A percentile compares a stretch with the other conserved stretches of the same genome.
phyloP scores from a whole-genome alignment of 2,888 invertebrate species.

The Phengaris arion region DNA sequence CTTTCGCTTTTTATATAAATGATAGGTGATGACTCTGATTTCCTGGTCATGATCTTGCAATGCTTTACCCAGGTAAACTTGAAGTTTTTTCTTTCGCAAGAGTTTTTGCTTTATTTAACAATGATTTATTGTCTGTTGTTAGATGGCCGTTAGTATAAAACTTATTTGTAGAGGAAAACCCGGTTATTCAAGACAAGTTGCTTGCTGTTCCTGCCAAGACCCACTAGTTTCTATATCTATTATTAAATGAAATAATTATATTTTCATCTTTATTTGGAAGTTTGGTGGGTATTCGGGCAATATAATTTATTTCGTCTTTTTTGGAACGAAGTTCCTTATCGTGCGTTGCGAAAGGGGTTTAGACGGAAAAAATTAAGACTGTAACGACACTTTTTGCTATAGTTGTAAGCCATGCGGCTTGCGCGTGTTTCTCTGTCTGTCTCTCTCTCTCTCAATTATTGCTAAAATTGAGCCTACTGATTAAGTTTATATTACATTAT shows the following conservation, averaged over 20 bases:
- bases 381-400: too few relatives aligned
- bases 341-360: too few relatives aligned
- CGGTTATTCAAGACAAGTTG: background rate
- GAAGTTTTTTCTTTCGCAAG: background rate
- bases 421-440: too few relatives aligned
- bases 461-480: too few relatives aligned
- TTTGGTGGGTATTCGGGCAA: background rate
- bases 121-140: background rate
- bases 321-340: too few relatives aligned
- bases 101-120: background rate
- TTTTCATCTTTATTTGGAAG: background rate
- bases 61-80: constrained; percentile 4
- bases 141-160: background rate
- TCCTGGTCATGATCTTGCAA: constrained; percentile 3
- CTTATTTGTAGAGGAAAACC: background rate
- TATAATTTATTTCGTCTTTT: too few relatives aligned
- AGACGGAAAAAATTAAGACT: too few relatives aligned
- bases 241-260: background rate
- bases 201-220: background rate
- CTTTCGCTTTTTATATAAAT: background rate
- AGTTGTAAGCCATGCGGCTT: too few relatives aligned
- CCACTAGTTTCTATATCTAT: background rate
- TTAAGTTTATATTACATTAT: too few relatives aligned
- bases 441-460: too few relatives aligned
- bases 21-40: background rate